Base-by-base conservation (phyloP, 2,797 vertebrate genomes). In the Mycteria americana region DNA sequence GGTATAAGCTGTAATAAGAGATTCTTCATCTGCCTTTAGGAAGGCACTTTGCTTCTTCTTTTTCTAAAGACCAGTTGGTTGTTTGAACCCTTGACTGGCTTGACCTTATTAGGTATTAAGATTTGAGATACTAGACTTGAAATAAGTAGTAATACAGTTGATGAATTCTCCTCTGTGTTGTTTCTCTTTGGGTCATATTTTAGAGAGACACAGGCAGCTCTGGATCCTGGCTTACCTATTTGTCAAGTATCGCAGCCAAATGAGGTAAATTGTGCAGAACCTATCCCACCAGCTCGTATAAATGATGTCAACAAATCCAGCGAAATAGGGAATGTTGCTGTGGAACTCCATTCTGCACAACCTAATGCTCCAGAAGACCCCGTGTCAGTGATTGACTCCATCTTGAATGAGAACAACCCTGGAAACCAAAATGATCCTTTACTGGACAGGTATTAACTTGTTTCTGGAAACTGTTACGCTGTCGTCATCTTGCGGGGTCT, bases 381-480 rank as follows among this genome's bases (percentile, higher is more conserved):
- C 0, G 97, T 95, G 37, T 92, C 94, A 4, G 91, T 97, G 69
- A 98, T 97, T 43, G 93, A 97, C 80, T 96, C 97, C 92, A 93
- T 97, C 84, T 87, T 98, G 78, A 97, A 85, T 1, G 97, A 98
- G 85, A 96, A 89, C 88, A 91, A 10, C 62, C 69, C 91, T 46
- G 80, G 90, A 63, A 92, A 48, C 82, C 95, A 91, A 18, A 93
- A 5, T 13, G 95, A 97, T 48, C 86, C 72, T 92, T 57, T 96
- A 56, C 91, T 97, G 70, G 95, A 97, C 88, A 98, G 97, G 97
- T 98, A 95, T n/a, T 53, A 19, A 54, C 53, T 68, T 53, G 21
- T 54, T 77, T 68, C 41, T 88, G 78, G 30, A 48, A 67, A 60
- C 31, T 17, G 5, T 72, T 70, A 11, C 0, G 1, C 56, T 69